Evolutionary conservation across 2,888 invertebrate genomes (phyloP).

Genomic region (Trichogramma evanescens): DNA sequence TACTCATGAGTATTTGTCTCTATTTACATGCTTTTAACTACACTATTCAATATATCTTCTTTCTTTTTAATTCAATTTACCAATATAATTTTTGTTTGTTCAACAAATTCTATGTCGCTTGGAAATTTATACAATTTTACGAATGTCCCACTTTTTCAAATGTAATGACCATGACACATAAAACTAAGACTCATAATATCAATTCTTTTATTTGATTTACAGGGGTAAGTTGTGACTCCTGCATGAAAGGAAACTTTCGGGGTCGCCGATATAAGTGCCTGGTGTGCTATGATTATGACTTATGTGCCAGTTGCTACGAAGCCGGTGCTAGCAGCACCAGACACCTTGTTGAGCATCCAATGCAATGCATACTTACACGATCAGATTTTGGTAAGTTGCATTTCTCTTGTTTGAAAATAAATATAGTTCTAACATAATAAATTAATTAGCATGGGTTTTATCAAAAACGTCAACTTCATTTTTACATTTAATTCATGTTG

Average conservation of each 20-base stretch:
- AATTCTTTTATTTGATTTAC: conserved; percentile 3
- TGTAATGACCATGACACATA: neutral
- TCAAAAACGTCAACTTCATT: neutral
- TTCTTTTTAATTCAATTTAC: neutral
- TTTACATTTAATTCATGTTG: neutral
- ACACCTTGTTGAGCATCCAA: conserved; percentile 93
- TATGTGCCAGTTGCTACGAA: conserved; percentile 94
- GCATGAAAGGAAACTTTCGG: conserved; percentile 94
- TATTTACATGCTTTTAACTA: too few species aligned
- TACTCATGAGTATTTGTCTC: too few species aligned
- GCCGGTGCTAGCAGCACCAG: conserved; percentile 83
- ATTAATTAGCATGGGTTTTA: neutral
- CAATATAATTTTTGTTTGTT: neutral
- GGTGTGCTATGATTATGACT: conserved; percentile 97
- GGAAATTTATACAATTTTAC: neutral
- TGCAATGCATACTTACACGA: conserved; percentile 97
- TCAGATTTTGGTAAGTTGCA: conserved; percentile 78
- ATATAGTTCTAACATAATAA: neutral
- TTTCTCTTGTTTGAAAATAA: neutral
- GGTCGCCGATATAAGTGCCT: conserved; percentile 98
- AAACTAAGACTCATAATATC: neutral
- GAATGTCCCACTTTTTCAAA: conserved; percentile 13
- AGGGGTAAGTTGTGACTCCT: conserved; percentile 99
- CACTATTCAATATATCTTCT: too few species aligned
- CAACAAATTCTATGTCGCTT: neutral